Conservation (phyloP, 2,888 invertebrate genomes). For the Gymnoscelis rufifasciata region DNA sequence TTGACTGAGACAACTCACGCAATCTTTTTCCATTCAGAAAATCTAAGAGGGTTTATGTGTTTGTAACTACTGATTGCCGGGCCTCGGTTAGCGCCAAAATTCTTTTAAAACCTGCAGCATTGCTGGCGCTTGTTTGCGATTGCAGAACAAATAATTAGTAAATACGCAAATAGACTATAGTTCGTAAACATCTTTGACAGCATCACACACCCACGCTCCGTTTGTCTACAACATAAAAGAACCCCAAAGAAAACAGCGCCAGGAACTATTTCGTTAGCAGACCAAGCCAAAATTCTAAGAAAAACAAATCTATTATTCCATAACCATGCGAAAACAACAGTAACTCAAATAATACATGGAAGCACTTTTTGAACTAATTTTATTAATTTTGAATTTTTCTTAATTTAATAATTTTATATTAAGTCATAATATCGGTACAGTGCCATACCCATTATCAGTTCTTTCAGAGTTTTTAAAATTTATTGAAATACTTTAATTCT, state of each 20-base stretch:
- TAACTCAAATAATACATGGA: not conserved
- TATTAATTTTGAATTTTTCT: no score
- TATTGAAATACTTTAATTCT: no score
- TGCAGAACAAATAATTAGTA: constrained; percentile 49
- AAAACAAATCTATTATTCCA: constrained; percentile 15
- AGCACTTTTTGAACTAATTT: no score
- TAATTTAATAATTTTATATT: no score
- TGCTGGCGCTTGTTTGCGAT: constrained; percentile 47
- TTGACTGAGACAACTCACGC: not conserved
- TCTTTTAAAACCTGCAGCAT: constrained; percentile 40
- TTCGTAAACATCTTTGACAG: constrained; percentile 68
- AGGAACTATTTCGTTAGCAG: constrained; percentile 18
- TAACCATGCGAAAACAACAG: no score
- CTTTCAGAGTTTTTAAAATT: no score
- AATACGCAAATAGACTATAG: constrained; percentile 56
- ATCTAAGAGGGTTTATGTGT: not conserved
- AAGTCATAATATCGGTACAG: no score
- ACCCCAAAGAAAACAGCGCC: constrained; percentile 44
- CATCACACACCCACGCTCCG: constrained; percentile 52
- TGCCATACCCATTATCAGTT: no score
- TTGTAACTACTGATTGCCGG: not conserved
- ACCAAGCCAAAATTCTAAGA: constrained; percentile 21
- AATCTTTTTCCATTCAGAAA: not conserved
- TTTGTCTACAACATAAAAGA: constrained; percentile 40
- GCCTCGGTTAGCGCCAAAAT: not conserved